Conservation (phyloP, 64 coral and sea anemone genomes). For the Exaiptasia diaphana region DNA sequence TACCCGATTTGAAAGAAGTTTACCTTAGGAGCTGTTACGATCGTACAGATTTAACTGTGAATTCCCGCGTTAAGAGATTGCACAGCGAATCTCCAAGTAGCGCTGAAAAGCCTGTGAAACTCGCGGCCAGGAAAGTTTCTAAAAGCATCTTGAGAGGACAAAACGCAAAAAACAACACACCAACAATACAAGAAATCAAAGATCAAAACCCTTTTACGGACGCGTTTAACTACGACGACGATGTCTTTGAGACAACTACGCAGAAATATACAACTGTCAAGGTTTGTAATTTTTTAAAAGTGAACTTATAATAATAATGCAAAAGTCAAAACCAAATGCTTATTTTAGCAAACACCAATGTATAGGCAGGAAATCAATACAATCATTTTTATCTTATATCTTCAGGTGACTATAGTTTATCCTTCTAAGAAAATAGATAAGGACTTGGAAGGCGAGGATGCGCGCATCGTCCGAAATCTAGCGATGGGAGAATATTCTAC, state of each 20-base stretch:
- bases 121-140: neutral
- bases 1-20: neutral
- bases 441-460: neutral
- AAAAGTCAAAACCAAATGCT: neutral
- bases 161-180: neutral
- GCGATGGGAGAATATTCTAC: neutral
- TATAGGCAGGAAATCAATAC: neutral
- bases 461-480: neutral
- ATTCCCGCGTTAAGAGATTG: neutral
- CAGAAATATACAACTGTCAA: neutral
- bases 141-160: neutral
- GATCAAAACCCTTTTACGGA: neutral
- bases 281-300: neutral
- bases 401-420: conserved; percentile 5
- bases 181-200: neutral
- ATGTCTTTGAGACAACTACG: neutral
- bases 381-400: neutral
- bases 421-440: conserved; percentile 15
- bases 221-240: neutral
- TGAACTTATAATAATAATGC: neutral
- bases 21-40: neutral
- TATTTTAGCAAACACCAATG: neutral
- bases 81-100: neutral
- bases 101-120: neutral
- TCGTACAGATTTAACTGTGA: neutral